These are phyloP conservation scores for Slavum lentiscoides DNA, from an alignment of 2,888 invertebrate species.

Conservation along the genomic window DNA sequence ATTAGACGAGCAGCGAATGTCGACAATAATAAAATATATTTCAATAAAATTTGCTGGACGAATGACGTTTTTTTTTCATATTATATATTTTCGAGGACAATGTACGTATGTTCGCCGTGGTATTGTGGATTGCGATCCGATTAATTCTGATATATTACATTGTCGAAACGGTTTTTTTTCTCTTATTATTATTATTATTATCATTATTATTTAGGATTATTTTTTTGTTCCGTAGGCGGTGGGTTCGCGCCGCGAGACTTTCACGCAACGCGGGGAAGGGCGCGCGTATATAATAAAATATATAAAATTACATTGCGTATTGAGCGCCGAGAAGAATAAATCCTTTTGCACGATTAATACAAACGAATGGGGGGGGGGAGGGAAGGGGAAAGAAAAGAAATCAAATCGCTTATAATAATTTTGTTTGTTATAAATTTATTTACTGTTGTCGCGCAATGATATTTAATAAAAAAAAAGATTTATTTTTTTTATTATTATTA, in stretches of 20 bases:
- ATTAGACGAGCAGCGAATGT: too few species aligned
- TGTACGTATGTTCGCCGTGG: neutral
- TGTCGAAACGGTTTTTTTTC: neutral
- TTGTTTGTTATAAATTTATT: conserved; percentile 3
- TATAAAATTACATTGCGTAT: neutral
- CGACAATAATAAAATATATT: too few species aligned
- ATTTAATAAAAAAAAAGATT: neutral
- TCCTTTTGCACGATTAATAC: conserved; percentile 23
- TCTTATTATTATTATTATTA: neutral
- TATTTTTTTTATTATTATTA: conserved; percentile 6
- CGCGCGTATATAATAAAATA: too few species aligned
- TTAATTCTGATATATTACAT: conserved; percentile 6
- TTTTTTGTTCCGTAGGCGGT: conserved; percentile 9
- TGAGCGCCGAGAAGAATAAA: neutral
- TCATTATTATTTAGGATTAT: neutral
- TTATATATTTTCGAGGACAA: neutral
- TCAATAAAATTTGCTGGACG: too few species aligned
- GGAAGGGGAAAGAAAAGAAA: neutral
- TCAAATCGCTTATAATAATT: neutral
- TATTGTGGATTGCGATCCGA: neutral
- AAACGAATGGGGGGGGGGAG: neutral
- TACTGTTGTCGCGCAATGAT: neutral
- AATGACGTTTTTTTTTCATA: neutral
- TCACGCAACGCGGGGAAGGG: neutral
- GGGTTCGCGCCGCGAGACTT: neutral